Evolutionary conservation across 1,140 invertebrate species (phyloP).

Genomic region (Drosophila sp.): DNA sequence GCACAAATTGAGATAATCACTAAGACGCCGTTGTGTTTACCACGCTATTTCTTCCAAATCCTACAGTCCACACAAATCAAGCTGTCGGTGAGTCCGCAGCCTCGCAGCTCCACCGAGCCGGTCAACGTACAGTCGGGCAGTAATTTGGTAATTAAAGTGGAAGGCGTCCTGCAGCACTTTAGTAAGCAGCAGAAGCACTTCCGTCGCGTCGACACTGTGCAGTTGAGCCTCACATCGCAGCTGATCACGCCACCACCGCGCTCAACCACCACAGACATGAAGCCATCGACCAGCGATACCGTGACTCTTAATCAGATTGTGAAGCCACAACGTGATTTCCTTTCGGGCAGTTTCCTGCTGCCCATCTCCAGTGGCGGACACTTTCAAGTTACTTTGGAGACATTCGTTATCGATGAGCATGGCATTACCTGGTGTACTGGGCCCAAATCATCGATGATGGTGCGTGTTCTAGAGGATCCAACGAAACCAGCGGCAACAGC

Average conservation of each 20-base stretch:
- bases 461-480: constrained; percentile 81
- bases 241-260: constrained; percentile 84
- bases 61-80: constrained; percentile 92
- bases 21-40: constrained; percentile 83
- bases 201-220: constrained; percentile 88
- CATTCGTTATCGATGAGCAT: constrained; percentile 80
- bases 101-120: constrained; percentile 89
- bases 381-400: constrained; percentile 81
- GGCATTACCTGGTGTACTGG: constrained; percentile 81
- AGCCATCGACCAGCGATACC: constrained; percentile 71
- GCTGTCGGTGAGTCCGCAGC: constrained; percentile 93
- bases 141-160: constrained; percentile 92
- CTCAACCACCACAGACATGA: constrained; percentile 82
- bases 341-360: constrained; percentile 90
- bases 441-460: constrained; percentile 80
- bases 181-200: constrained; percentile 87
- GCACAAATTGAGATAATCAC: constrained; percentile 78
- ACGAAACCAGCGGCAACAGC: constrained; percentile 60
- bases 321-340: constrained; percentile 91
- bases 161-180: constrained; percentile 91
- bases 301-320: constrained; percentile 87
- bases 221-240: constrained; percentile 88
- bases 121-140: constrained; percentile 90
- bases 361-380: constrained; percentile 80
- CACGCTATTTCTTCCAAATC: constrained; percentile 94